Base-by-base conservation (phyloP, 2,888 invertebrate genomes). In the Timema podura region DNA sequence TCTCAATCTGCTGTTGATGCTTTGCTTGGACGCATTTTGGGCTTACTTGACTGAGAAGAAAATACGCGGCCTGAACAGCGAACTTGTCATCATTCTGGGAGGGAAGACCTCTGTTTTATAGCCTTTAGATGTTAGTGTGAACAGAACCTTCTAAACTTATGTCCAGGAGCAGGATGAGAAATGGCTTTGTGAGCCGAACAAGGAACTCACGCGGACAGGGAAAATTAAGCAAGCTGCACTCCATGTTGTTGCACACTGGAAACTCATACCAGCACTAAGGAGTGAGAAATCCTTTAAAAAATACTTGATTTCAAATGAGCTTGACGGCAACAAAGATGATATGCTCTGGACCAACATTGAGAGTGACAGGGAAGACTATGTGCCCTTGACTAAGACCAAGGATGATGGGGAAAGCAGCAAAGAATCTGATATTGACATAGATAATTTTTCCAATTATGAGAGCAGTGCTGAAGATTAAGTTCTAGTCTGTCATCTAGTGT, bases 131-230 rank as follows among this genome's bases (percentile, higher is more conserved):
- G 51, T 51, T 51, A 51, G 51, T 51, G 3, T 51, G 3, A 51
- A 51, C 51, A 51, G n/a, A 51, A 2, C 51, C n/a, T 51, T 51
- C 51, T 2, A 51, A n/a, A n/a, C 2, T n/a, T 51, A 51, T 51
- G 49, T 49, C 11, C n/a, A n/a, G n/a, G n/a, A n/a, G n/a, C n/a
- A n/a, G n/a, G n/a, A n/a, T n/a, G n/a, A n/a, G n/a, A n/a, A n/a
- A n/a, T n/a, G n/a, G 54, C 16, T 54, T 54, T 54, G 57, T 57
- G 57, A 57, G 16, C 8, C 57, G 7, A 57, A 57, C 57, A 15
- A 57, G 30, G 30, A 30, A 30, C 16, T 57, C 5, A 9, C 11
- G 1, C 0, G 1, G 57, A 9, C 57, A 57, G 57, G 57, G 16
- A 3, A 57, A 57, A 10, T 8, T 57, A 16, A 57, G 7, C n/a